Base-by-base conservation (phyloP, 2,888 invertebrate species). In the Hypercompe scribonia region DNA sequence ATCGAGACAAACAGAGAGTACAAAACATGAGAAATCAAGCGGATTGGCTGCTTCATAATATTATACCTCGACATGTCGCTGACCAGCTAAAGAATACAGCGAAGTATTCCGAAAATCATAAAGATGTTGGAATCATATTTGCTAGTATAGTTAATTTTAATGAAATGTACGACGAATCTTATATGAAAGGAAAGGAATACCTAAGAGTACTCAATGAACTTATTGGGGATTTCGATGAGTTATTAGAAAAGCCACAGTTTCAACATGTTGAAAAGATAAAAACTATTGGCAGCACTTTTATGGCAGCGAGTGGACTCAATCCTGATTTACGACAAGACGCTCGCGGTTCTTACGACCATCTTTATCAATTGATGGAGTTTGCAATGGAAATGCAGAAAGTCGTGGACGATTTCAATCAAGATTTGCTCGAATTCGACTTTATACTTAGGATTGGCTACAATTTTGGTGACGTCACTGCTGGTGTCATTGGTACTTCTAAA, bases 131-230 rank as follows among this genome's bases (percentile, higher is more conserved):
- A 0, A 99, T 99, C 28, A 98, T 99, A 86, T 99, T 99, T 90
- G 99, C 99, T 13, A 98, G 98, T 86, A 99, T 99, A 84, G 98
- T 99, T 0, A 99, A 99, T 92, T 99, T 99, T 91, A 99, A 99
- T 88, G 99, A 99, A 93, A 98, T 99, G 97, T 99, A 99, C 90
- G 99, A 99, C 90, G 99, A 99, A 90, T 98, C 98, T 68, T 99
- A 98, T 93, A 96, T 98, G 84, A 99, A 99, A 28, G 99, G 99
- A 8, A 98, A 98, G 88, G 99, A 99, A 93, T 99, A 98, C 91
- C 94, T 99, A 81, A 96, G 99, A 28, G 99, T 99, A 18, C 96
- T 99, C 69, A 99, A 99, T 93, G 99, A 99, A 90, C 95, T 99
- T 71, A 99, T 99, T 78, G 99, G 98, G 0, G 99, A 99, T 92